These are phyloP conservation scores for Carcina quercana DNA, from an alignment of 2,888 invertebrate genomes.

Conservation along the genomic window DNA sequence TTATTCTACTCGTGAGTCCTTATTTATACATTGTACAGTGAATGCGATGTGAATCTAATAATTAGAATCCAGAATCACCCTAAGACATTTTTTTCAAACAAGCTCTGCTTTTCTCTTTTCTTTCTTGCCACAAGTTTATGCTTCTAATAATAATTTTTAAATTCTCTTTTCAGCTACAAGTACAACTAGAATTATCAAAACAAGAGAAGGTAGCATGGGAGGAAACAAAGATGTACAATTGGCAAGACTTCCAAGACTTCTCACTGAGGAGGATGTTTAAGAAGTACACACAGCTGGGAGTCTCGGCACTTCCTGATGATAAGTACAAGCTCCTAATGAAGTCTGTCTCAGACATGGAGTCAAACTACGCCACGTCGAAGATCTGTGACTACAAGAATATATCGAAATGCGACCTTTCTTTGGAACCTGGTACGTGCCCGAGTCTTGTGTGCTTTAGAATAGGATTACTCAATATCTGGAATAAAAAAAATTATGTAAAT, in stretches of 20 bases:
- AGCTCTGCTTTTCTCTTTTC: no score
- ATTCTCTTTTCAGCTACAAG: slow-evolving; percentile 54
- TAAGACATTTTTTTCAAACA: no score
- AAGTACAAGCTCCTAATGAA: slow-evolving; percentile 77
- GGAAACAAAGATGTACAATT: slow-evolving; percentile 80
- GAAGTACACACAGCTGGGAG: slow-evolving; percentile 81
- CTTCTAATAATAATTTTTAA: no score
- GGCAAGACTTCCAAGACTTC: slow-evolving; percentile 81
- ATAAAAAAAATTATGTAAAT: no score
- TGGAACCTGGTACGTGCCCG: slow-evolving; percentile 79
- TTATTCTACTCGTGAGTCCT: no score
- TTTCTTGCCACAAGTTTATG: no score
- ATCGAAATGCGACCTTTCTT: slow-evolving; percentile 78
- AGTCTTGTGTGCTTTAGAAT: neutral
- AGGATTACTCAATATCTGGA: neutral
- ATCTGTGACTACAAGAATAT: slow-evolving; percentile 80
- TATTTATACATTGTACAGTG: no score
- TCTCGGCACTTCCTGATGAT: slow-evolving; percentile 80
- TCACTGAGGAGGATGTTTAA: slow-evolving; percentile 83
- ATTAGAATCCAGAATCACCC: no score
- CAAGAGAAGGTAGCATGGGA: slow-evolving; percentile 78
- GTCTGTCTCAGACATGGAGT: slow-evolving; percentile 81
- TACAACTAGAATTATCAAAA: slow-evolving; percentile 55
- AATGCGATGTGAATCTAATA: no score
- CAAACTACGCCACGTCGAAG: slow-evolving; percentile 84